These are phyloP conservation scores for Mesorhabditis belari DNA, from an alignment of 2,888 invertebrate species.

Conservation along the genomic window DNA sequence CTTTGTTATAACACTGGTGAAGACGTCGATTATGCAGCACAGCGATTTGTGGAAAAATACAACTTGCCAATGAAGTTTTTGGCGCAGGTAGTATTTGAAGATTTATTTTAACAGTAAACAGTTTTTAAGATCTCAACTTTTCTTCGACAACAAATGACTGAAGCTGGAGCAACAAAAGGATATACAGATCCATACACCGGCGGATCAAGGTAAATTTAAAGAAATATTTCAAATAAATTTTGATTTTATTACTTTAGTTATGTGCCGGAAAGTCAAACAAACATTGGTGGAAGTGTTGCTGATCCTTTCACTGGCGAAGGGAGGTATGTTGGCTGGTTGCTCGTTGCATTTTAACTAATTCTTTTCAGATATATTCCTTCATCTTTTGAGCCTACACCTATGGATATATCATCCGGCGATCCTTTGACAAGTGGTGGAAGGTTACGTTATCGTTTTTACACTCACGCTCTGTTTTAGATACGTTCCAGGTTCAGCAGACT, in stretches of 20 bases:
- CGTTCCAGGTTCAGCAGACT: background rate
- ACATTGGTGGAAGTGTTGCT: background rate
- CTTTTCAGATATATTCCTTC: no score
- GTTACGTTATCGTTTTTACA: background rate
- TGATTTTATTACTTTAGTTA: background rate
- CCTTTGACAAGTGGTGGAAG: conserved; percentile 19
- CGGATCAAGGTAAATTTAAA: background rate
- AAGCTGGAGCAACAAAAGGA: conserved; percentile 20
- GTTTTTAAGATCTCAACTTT: background rate
- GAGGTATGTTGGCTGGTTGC: no score
- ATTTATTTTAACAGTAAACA: background rate
- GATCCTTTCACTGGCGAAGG: conserved; percentile 17
- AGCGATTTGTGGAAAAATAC: conserved; percentile 78
- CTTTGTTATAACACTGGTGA: conserved; percentile 82
- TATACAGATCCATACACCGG: conserved; percentile 64
- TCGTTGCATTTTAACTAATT: no score
- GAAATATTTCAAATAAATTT: background rate
- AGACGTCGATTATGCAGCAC: conserved; percentile 85
- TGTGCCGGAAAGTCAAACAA: background rate
- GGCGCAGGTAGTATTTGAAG: conserved; percentile 65
- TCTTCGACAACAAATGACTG: background rate
- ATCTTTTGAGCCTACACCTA: no score
- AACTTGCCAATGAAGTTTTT: conserved; percentile 76
- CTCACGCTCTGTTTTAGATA: background rate
- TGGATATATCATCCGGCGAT: conserved; percentile 7